A percentile compares a stretch with the other conserved stretches of the same genome.
Conservation (phyloP, 2,113 vertebrate genomes). For the Sporophila hypoxantha region DNA sequence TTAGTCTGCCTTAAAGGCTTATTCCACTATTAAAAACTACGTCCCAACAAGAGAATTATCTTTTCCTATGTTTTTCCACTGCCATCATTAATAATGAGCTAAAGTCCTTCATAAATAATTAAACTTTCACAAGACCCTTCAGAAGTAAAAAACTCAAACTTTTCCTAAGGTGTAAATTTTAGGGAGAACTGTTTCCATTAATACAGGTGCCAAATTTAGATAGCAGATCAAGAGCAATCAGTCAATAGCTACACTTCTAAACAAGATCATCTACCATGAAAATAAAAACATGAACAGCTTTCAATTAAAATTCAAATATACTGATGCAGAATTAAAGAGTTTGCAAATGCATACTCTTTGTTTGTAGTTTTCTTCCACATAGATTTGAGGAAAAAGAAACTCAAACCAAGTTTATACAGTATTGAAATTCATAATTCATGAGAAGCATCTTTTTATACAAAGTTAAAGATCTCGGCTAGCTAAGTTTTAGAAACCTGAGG, state of each 20-base stretch:
- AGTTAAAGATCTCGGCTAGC: background rate
- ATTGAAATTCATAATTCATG: background rate
- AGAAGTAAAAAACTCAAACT: background rate
- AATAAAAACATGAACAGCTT: background rate
- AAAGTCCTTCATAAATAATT: background rate
- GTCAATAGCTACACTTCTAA: background rate
- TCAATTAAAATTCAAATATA: background rate
- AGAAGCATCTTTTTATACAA: background rate
- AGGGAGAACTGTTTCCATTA: background rate
- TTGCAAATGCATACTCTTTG: background rate
- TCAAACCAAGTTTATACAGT: background rate
- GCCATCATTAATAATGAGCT: background rate
- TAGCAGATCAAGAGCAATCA: background rate
- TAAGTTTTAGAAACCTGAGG: background rate
- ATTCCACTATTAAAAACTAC: background rate
- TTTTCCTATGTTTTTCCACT: background rate
- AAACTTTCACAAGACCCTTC: background rate
- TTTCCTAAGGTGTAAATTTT: background rate
- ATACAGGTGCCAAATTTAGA: background rate
- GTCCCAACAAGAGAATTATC: background rate
- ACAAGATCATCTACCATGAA: background rate
- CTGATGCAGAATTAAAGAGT: background rate
- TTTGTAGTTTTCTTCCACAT: accelerated
- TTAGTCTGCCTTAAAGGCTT: background rate
- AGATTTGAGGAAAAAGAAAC: background rate